Base-by-base conservation (phyloP, 35 echinoderm and acorn worm genomes). In the Heliocidaris erythrogramma region DNA sequence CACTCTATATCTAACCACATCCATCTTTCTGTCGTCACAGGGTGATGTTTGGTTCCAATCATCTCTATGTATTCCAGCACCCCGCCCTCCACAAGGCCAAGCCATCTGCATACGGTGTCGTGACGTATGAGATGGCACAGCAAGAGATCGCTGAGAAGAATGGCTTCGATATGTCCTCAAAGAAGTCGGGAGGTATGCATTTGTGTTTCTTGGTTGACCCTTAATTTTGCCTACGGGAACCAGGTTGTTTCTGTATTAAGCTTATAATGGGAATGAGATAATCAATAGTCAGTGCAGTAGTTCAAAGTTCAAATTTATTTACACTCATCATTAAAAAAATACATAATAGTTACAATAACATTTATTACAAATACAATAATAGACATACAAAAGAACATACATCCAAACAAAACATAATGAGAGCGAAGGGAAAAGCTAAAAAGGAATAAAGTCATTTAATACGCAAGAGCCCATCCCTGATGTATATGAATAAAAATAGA, bases 131-230 rank as follows among this genome's bases (percentile, higher is more conserved):
- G 48, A 96, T 94, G 95, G 98, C 97, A 30, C 98, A 99, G 88
- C 94, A 96, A 86, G 98, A 99, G 90, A 99, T 99, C 30, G 98
- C 98, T 0, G 24, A 97, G 94, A 96, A 99, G 47, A 99, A 94
- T 95, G 98, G 98, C 30, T 99, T 99, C 96, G 98, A 99, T 85
- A 99, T 99, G 98, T 96, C 97, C n/a, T 93, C 92, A 16, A 99
- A 99, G 60, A 92, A 97, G 85, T 95, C 65, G 47, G 94, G 85
- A 95, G 98, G 98, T 99, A 88, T 92, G 93, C 12, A 89, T 24
- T 0, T 13, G 4, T 89, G 87, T 89, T 88, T 42, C 12, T 47
- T 11, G 10, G 10, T 48, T 42, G 9, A 48, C 10, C 30, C 30
- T 48, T 16, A n/a, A 87, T 48, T 88, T n/a, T 84, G 65, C 65